A percentile compares a stretch with the other conserved stretches of the same genome.
Evolutionary conservation across 2,113 vertebrate species (phyloP).

Genomic region (Sylvicapra grimmia): DNA sequence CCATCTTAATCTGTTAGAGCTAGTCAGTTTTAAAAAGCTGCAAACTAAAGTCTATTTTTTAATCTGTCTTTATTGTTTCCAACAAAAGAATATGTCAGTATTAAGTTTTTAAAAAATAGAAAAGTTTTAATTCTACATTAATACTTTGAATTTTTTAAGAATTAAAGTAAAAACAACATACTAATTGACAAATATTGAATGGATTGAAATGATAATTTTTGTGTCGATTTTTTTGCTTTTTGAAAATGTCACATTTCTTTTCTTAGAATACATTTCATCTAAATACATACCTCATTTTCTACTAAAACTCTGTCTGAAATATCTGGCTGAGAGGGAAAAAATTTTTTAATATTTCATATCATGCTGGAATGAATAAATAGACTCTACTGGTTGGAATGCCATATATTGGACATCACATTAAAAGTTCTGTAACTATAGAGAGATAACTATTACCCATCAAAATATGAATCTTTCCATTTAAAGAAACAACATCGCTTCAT

Average conservation of each 20-base stretch:
- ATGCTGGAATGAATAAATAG: slow-evolving; percentile 1
- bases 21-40: background rate
- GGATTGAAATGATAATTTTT: background rate
- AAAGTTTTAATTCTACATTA: background rate
- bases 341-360: slow-evolving; percentile 5
- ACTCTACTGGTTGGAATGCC: background rate
- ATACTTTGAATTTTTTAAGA: background rate
- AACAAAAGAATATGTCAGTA: background rate
- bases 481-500: background rate
- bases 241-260: background rate
- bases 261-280: background rate
- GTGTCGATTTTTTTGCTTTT: background rate
- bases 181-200: background rate
- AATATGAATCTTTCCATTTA: background rate
- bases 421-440: background rate
- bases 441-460: background rate
- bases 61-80: background rate
- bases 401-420: background rate
- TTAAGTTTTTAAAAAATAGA: background rate
- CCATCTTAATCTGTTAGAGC: slow-evolving; percentile 12
- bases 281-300: background rate
- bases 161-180: slow-evolving; percentile 13
- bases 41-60: background rate
- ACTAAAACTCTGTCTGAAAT: background rate
- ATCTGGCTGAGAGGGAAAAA: background rate